Percentiles rank a stretch among this genome's conserved stretches.
These are phyloP conservation scores for Orchestes rusci DNA, from an alignment of 2,888 invertebrate species.

Conservation along the genomic window DNA sequence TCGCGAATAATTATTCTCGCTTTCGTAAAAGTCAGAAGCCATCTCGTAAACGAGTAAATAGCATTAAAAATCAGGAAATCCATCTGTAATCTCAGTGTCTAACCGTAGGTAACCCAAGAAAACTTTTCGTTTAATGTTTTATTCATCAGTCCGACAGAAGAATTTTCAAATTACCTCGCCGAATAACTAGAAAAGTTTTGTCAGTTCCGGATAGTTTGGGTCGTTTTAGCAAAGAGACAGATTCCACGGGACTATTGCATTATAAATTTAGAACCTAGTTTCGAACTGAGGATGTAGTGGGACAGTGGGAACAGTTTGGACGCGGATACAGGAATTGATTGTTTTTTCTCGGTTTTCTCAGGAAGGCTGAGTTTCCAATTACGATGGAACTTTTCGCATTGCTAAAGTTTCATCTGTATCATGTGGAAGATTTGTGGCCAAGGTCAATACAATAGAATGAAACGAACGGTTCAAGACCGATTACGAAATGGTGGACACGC, in stretches of 20 bases:
- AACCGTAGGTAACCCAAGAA: conserved; percentile 17
- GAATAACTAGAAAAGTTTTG: conserved; percentile 18
- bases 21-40: no score
- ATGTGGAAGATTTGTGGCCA: no score
- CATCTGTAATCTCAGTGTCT: conserved; percentile 14
- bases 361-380: no score
- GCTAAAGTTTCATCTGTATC: no score
- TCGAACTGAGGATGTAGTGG: conserved; percentile 1
- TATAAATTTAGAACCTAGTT: conserved; percentile 7
- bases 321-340: no score
- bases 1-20: no score
- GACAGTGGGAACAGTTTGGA: no score
- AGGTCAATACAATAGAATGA: no score
- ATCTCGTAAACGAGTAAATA: conserved; percentile 4
- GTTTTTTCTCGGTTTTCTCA: no score
- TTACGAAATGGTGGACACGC: no score
- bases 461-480: no score
- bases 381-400: no score
- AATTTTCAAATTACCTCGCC: conserved; percentile 15
- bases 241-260: conserved; percentile 7
- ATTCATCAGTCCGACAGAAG: conserved; percentile 18
- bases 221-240: conserved; percentile 1
- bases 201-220: conserved; percentile 10
- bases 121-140: conserved; percentile 12
- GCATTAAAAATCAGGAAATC: conserved; percentile 13